Conservation (phyloP, 2,888 invertebrate genomes). For the Agrochola litura region DNA sequence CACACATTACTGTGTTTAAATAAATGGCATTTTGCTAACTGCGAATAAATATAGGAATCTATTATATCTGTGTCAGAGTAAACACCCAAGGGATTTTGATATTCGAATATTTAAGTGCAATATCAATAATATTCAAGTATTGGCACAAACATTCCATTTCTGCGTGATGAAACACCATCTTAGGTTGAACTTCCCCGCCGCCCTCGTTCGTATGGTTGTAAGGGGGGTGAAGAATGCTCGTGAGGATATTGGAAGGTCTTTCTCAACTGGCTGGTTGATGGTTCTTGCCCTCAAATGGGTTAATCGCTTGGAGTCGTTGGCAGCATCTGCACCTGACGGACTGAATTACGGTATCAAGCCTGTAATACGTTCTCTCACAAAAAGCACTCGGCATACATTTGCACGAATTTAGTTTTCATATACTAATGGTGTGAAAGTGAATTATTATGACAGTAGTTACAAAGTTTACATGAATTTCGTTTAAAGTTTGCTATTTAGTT, state of each 20-base stretch:
- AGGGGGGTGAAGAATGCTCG: slow-evolving; percentile 59
- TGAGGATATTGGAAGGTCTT: slow-evolving; percentile 71
- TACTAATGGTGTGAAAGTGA: slow-evolving; percentile 55
- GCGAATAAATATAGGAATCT: slow-evolving; percentile 57
- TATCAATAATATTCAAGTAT: slow-evolving; percentile 85
- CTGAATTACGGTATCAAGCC: slow-evolving; percentile 85
- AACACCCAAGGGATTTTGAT: slow-evolving; percentile 69
- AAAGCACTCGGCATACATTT: slow-evolving; percentile 71
- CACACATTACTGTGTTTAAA: slow-evolving; percentile 12
- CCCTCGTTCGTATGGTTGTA: slow-evolving; percentile 54
- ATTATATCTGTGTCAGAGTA: slow-evolving; percentile 68
- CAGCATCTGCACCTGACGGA: slow-evolving; percentile 88
- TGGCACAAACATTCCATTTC: slow-evolving; percentile 83
- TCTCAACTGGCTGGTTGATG: slow-evolving; percentile 69
- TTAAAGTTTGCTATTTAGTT: neutral
- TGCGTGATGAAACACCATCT: slow-evolving; percentile 70
- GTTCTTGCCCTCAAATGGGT: slow-evolving; percentile 84
- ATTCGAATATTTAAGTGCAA: slow-evolving; percentile 81
- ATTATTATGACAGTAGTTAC: slow-evolving; percentile 50
- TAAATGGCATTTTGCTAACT: slow-evolving; percentile 27
- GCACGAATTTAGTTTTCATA: slow-evolving; percentile 60
- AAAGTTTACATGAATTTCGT: slow-evolving; percentile 15
- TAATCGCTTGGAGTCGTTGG: slow-evolving; percentile 86
- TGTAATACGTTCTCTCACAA: slow-evolving; percentile 76
- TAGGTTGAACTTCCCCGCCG: slow-evolving; percentile 66